Base-by-base conservation (phyloP, 2,888 invertebrate species). In the Harmothoe impar region DNA sequence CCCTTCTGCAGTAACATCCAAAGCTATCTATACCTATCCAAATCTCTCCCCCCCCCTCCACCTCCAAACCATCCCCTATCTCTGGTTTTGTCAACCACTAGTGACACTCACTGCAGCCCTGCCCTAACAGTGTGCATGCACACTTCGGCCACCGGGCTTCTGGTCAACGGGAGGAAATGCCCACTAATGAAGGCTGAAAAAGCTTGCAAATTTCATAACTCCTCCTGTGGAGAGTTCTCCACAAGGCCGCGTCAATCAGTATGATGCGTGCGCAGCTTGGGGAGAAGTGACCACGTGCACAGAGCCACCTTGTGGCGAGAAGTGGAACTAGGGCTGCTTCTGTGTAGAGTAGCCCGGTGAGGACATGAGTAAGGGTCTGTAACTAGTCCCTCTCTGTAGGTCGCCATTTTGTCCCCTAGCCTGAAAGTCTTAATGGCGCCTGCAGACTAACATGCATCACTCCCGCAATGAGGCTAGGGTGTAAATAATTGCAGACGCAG, bases 111-210 rank as follows among this genome's bases (percentile, higher is more conserved):
- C 43, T 43, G 62, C 62, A 62, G 1, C 12, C 62, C 43, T 43
- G 43, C 43, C 62, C 62, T 62, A 1, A 20, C 62, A 3, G n/a
- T 29, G 72, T 25, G 1, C 72, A 72, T 72, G 25, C 72, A 25
- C 29, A 72, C 72, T 72, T 72, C n/a, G 25, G 29, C 72, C 43
- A 43, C 5, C 43, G 43, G 1, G 5, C 72, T 72, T 72, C 72
- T 25, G 72, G 72, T 72, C 72, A 72, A 72, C n/a, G 25, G 31
- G 72, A 25, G 43, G n/a, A 25, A 72, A 25, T 72, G 29, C 1
- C 72, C 72, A 25, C n/a, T 84, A 84, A 84, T 25, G 84, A 84
- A 84, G 84, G 84, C 52, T 84, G 84, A 84, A 84, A 43, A 84
- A 84, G 84, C 43, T 15, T 33, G 52, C 43, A 84, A 25, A 84